Base-by-base conservation (phyloP, 64 coral and sea anemone species). In the Montipora efflorescens region DNA sequence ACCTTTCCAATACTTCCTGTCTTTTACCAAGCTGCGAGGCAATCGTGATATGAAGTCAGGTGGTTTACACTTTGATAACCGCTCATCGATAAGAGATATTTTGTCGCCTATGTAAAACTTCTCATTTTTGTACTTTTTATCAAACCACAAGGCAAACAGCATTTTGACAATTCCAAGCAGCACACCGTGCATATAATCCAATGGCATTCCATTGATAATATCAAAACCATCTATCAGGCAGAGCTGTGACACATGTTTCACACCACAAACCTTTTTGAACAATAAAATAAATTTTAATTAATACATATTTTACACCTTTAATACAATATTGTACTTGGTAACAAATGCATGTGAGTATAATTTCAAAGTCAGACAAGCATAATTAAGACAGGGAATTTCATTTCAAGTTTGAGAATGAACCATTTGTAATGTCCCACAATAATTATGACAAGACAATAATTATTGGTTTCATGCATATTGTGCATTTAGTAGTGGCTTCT, bases 131-230 rank as follows among this genome's bases (percentile, higher is more conserved):
- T 74, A 55, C 5, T 7, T 67, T 11, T 55, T 91, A 67, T 91
- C 90, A 82, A 83, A 91, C 90, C 90, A 91, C 73, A 18, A 91
- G 25, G 25, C 25, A 25, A 25, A 25, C 25, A 25, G 25, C 25
- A 25, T 25, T 25, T 25, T 25, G 25, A 25, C 25, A 25, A 25
- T 68, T 1, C 90, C 79, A 44, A 91, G 64, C 48, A 91, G 58
- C 19, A 91, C 64, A 15, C 90, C 50, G 52, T 91, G 90, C 90
- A 91, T 91, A 21, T 75, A 91, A 59, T 91, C 90, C 3, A 91
- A 2, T 21, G 61, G 12, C 7, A 91, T 67, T 7, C 90, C 90
- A 48, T 19, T 22, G 18, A 90, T 16, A 9, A 90, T 90, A 57
- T 90, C 76, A 90, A 90, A 90, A 3, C 16, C 36, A 79, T 52